phyloP scores from a whole-genome alignment of 2,113 vertebrate species.

The Athene cunicularia region DNA sequence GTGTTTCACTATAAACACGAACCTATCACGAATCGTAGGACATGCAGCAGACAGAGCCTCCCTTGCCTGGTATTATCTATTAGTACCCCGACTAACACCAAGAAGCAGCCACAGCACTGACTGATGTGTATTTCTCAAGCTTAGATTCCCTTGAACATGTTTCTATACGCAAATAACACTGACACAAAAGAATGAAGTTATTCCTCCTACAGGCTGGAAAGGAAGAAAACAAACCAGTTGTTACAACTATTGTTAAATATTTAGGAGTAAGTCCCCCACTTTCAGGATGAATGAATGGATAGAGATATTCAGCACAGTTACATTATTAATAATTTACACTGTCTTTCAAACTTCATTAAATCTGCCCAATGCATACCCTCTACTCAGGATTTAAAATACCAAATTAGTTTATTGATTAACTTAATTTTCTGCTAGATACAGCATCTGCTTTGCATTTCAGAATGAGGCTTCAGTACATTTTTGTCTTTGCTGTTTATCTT shows the following conservation, averaged over 20 bases:
- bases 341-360: background rate
- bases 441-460: slow-evolving; percentile 56
- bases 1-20: background rate
- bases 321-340: slow-evolving; percentile 7
- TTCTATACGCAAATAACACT: background rate
- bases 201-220: background rate
- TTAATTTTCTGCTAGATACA: slow-evolving; percentile 55
- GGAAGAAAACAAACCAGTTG: background rate
- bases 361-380: background rate
- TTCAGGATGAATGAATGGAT: background rate
- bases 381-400: slow-evolving; percentile 18
- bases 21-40: background rate
- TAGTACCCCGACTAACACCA: background rate
- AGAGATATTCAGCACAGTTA: background rate
- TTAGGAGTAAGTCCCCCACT: background rate
- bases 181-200: background rate
- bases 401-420: slow-evolving; percentile 39
- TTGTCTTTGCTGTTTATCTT: slow-evolving; percentile 55
- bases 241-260: background rate
- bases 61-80: background rate
- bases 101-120: background rate
- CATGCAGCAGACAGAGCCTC: background rate
- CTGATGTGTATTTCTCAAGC: background rate
- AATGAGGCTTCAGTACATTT: slow-evolving; percentile 62
- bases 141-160: background rate